phyloP scores from a whole-genome alignment of 2,888 invertebrate genomes.

The Podotricha telesiphe region DNA sequence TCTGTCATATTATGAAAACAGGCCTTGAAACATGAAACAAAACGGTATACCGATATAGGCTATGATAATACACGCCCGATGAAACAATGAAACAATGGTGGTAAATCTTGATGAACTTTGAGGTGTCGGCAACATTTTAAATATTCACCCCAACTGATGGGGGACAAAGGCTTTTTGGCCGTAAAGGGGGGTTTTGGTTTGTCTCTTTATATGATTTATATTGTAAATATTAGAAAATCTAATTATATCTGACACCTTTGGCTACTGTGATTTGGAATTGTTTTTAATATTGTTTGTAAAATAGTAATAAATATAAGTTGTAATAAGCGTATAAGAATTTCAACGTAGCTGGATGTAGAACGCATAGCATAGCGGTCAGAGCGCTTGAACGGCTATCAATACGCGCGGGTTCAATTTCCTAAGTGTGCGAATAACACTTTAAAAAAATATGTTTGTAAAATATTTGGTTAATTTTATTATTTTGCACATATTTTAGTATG shows the following conservation, averaged over 20 bases:
- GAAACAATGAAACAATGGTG: slow-evolving; percentile 5
- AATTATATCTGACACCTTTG: background rate
- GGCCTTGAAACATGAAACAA: background rate
- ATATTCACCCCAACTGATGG: slow-evolving; percentile 30
- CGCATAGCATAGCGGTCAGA: too few relatives aligned
- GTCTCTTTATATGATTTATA: slow-evolving; percentile 16
- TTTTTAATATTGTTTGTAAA: too few relatives aligned
- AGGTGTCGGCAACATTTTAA: slow-evolving; percentile 34
- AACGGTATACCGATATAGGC: slow-evolving; percentile 1
- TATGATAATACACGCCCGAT: slow-evolving; percentile 8
- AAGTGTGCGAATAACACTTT: too few relatives aligned
- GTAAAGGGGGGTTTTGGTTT: slow-evolving; percentile 12
- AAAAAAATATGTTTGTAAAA: too few relatives aligned
- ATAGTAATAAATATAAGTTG: too few relatives aligned
- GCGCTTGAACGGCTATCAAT: too few relatives aligned
- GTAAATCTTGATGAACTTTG: slow-evolving; percentile 28
- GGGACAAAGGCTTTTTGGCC: slow-evolving; percentile 26
- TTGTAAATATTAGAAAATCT: slow-evolving; percentile 14
- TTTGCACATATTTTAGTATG: too few relatives aligned
- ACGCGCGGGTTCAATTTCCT: too few relatives aligned
- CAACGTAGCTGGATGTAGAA: too few relatives aligned
- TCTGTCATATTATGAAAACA: background rate
- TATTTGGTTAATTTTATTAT: too few relatives aligned
- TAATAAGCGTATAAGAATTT: too few relatives aligned
- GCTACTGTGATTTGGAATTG: background rate